A percentile compares a stretch with the other conserved stretches of the same genome.
These are phyloP conservation scores for Papilio machaon DNA, from an alignment of 1,140 invertebrate genomes.

Conservation along the genomic window DNA sequence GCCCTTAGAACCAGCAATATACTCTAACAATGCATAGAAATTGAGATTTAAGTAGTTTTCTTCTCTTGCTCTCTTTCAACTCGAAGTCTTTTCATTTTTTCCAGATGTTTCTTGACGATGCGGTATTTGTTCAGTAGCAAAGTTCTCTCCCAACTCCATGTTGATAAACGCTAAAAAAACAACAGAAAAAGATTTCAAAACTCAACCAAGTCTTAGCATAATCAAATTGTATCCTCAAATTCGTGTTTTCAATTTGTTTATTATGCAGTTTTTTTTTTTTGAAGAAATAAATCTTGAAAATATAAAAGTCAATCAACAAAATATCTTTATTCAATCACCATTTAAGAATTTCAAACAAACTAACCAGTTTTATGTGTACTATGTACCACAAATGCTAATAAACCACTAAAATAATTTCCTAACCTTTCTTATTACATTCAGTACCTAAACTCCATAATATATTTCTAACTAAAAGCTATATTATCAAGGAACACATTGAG, in stretches of 20 bases:
- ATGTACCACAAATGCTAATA: conserved; percentile 8
- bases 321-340: conserved; percentile 61
- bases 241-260: too few relatives aligned
- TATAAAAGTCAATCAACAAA: conserved; percentile 49
- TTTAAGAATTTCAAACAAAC: conserved; percentile 60
- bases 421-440: neutral
- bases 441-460: neutral
- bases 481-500: conserved; percentile 31
- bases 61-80: conserved; percentile 43
- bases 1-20: neutral
- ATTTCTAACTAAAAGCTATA: conserved; percentile 20
- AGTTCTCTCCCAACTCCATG: conserved; percentile 67
- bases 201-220: neutral
- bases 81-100: conserved; percentile 58
- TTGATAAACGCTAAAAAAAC: conserved; percentile 57
- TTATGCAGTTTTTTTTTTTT: too few relatives aligned
- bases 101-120: conserved; percentile 63
- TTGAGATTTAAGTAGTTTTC: conserved; percentile 17
- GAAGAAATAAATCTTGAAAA: neutral
- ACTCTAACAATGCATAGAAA: too few relatives aligned
- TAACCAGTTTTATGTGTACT: conserved; percentile 42
- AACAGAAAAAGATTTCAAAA: conserved; percentile 1
- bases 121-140: conserved; percentile 60
- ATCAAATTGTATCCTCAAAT: too few relatives aligned
- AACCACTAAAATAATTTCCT: neutral